A percentile compares a stretch with the other conserved stretches of the same genome.
Evolutionary conservation across 2,113 vertebrate genomes (phyloP).

Genomic region (Jacana jacana): DNA sequence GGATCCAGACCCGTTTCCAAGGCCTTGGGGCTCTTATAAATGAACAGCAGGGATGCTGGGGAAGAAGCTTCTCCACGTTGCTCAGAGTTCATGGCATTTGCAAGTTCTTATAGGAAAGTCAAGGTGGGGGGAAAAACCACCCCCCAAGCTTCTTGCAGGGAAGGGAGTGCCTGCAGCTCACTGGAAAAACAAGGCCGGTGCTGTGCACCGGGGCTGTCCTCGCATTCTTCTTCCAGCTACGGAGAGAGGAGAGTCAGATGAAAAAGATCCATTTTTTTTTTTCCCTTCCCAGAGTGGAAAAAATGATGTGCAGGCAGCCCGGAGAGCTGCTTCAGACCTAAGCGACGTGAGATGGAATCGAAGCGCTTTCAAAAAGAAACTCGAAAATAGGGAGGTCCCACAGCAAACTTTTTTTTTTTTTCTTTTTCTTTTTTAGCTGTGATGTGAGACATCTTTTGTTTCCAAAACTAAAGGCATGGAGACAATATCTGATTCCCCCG

Average conservation of each 20-base stretch:
- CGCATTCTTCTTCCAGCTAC: neutral
- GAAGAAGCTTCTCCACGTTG: neutral
- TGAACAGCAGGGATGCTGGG: neutral
- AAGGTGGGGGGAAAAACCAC: neutral
- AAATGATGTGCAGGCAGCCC: neutral
- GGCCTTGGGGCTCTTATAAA: neutral
- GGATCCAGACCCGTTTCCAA: neutral
- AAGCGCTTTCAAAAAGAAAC: neutral
- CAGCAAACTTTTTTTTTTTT: neutral
- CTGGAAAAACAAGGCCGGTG: neutral
- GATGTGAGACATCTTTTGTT: neutral
- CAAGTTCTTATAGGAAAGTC: neutral
- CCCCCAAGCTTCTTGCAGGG: neutral
- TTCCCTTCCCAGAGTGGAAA: neutral
- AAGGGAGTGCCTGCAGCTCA: neutral
- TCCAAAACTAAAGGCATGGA: neutral
- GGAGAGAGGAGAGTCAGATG: neutral
- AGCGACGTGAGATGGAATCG: rapidly evolving
- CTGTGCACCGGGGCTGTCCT: neutral
- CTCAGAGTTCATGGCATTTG: neutral
- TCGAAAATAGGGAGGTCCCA: neutral
- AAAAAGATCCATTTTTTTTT: neutral
- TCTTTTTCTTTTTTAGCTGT: neutral
- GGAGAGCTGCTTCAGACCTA: neutral
- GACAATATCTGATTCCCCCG: neutral